Percentiles rank a stretch among this genome's conserved stretches.
Conservation (phyloP, 2,888 invertebrate species). For the Pheosia gnoma region DNA sequence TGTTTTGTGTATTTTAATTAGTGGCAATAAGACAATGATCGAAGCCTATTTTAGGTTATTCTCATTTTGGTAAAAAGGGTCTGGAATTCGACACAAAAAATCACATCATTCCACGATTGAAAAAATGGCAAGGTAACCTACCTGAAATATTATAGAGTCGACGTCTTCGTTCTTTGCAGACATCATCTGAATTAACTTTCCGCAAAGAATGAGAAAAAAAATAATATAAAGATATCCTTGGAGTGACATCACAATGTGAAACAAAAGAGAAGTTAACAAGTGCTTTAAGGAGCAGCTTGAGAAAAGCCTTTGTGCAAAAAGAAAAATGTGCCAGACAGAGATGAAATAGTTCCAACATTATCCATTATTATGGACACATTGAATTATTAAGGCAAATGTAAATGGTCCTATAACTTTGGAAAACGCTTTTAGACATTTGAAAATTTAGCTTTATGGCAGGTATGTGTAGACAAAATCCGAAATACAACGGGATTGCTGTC, state of each 20-base stretch:
- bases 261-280: slow-evolving; percentile 42
- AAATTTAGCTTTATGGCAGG: too few relatives aligned
- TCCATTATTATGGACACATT: too few relatives aligned
- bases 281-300: slow-evolving; percentile 37
- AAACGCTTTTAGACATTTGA: background rate
- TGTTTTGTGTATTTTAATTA: slow-evolving; percentile 7
- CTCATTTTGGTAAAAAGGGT: too few relatives aligned
- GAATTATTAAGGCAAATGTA: background rate
- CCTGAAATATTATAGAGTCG: too few relatives aligned
- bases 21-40: background rate
- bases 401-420: background rate
- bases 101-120: too few relatives aligned
- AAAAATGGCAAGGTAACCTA: too few relatives aligned
- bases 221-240: background rate
- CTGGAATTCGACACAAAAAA: too few relatives aligned
- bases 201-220: background rate
- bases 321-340: slow-evolving; percentile 24
- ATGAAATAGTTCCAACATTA: background rate
- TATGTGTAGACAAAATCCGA: too few relatives aligned
- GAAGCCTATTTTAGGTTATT: too few relatives aligned
- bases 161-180: background rate
- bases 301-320: slow-evolving; percentile 48
- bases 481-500: too few relatives aligned
- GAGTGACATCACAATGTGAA: slow-evolving; percentile 8
- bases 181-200: background rate